phyloP scores from a whole-genome alignment of 2,888 invertebrate genomes.

The Tenthredo mesomela region DNA sequence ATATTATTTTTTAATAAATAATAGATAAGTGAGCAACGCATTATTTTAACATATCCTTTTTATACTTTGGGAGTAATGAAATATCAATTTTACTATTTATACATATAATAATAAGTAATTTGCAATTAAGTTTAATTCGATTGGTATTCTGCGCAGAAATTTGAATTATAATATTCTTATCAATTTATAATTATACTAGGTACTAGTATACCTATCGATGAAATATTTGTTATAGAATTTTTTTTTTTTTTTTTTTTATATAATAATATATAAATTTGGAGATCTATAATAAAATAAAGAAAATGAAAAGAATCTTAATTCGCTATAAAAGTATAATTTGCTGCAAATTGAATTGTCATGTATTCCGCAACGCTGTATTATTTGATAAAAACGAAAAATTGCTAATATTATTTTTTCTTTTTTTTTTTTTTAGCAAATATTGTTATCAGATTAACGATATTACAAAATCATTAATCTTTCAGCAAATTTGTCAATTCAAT shows the following conservation, averaged over 20 bases:
- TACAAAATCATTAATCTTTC: background rate
- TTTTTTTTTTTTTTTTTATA: background rate
- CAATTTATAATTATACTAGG: background rate
- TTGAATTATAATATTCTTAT: background rate
- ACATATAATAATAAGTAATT: background rate
- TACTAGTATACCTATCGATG: background rate
- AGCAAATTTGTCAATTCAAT: conserved; percentile 22
- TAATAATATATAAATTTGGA: background rate
- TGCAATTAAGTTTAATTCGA: background rate
- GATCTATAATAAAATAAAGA: background rate
- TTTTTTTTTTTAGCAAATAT: background rate
- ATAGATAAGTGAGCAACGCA: background rate
- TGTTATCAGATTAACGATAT: background rate
- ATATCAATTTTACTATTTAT: background rate
- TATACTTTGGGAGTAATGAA: conserved; percentile 1
- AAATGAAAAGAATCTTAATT: background rate
- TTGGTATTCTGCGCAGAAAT: background rate
- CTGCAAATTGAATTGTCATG: background rate
- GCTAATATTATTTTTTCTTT: background rate
- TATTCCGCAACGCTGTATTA: background rate
- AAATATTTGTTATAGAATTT: background rate
- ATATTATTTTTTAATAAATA: background rate
- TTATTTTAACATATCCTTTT: conserved; percentile 39
- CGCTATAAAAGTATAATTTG: background rate
- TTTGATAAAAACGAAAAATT: background rate